Base-by-base conservation (phyloP, 2,888 invertebrate species). In the Neocrepidodera transversa region DNA sequence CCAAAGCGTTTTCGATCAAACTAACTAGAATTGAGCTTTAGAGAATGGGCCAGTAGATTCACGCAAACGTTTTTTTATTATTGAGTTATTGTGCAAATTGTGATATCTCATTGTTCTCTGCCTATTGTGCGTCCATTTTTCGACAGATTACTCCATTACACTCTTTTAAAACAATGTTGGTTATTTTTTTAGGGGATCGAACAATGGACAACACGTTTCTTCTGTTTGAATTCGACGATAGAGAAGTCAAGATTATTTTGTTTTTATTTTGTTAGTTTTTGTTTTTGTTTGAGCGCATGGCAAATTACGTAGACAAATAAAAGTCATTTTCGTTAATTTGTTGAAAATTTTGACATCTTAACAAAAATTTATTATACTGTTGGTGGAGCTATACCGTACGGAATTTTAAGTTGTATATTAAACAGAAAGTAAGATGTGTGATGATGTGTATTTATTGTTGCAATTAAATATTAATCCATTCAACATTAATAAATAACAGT, bases 101-200 rank as follows among this genome's bases (percentile, higher is more conserved):
- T 74, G 74, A 71, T 74, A 74, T 73, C 74, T 68, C 69, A 72
- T 74, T 75, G 74, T 74, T 75, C 71, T 51, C 51, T 49, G 60
- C 49, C 69, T 67, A 73, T 76, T 76, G 74, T 76, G 70, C 71
- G 70, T 71, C 73, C 70, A 73, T 75, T 74, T 45, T 71, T 71
- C 66, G 47, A 62, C 63, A 60, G 65, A 66, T 63, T 63, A 66
- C 62, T 62, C 64, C 62, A 62, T 71, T 71, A 70, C 68, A 64
- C 68, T 66, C 70, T 67, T 47, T 71, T 68, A 69, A 71, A 71
- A 71, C 70, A 70, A 70, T 70, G 66, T 62, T 54, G 49, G 66
- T 56, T 58, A 42, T 58, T 60, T 49, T 49, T 58, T 61, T 60
- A 23, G 53, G 58, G 65, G 61, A 35, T 45, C 17, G 8, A 14